Percentiles rank a stretch among this genome's conserved stretches.
Conservation (phyloP, 2,113 vertebrate species). For the Chinchilla lanigera region DNA sequence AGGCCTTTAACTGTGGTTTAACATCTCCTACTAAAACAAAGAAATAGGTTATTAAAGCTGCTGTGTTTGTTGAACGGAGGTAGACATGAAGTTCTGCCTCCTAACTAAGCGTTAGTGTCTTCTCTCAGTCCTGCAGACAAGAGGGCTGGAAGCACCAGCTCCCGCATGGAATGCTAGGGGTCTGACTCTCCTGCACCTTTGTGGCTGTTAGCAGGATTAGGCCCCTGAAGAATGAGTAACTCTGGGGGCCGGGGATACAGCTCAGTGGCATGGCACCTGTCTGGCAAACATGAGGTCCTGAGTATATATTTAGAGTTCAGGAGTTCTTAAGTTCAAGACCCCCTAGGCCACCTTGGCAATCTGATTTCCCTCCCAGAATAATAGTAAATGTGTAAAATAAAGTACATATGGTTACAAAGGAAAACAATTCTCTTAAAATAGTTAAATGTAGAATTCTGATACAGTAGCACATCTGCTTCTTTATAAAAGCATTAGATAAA, state of each 20-base stretch:
- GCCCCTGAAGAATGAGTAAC: neutral
- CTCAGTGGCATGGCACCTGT: too few species aligned
- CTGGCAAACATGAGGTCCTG: too few species aligned
- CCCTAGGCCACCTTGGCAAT: neutral
- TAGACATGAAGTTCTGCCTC: too few species aligned
- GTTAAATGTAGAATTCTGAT: neutral
- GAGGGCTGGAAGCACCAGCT: neutral
- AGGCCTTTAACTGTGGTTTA: neutral
- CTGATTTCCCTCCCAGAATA: neutral
- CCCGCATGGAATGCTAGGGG: neutral
- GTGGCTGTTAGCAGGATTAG: neutral
- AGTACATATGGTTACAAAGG: neutral
- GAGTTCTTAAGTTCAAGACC: neutral
- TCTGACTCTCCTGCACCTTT: neutral
- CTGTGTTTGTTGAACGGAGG: neutral
- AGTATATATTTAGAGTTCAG: neutral
- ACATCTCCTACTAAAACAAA: neutral
- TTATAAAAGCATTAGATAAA: neutral
- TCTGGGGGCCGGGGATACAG: too few species aligned
- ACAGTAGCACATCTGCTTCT: neutral
- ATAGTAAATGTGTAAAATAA: slow-evolving; percentile 8
- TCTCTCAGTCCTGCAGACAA: neutral
- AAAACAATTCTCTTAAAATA: neutral
- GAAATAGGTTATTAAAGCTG: neutral
- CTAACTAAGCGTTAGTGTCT: neutral